A percentile compares a stretch with the other conserved stretches of the same genome.
These are phyloP conservation scores for Zaprionus bogoriensis DNA, from an alignment of 2,888 invertebrate species.

Conservation along the genomic window DNA sequence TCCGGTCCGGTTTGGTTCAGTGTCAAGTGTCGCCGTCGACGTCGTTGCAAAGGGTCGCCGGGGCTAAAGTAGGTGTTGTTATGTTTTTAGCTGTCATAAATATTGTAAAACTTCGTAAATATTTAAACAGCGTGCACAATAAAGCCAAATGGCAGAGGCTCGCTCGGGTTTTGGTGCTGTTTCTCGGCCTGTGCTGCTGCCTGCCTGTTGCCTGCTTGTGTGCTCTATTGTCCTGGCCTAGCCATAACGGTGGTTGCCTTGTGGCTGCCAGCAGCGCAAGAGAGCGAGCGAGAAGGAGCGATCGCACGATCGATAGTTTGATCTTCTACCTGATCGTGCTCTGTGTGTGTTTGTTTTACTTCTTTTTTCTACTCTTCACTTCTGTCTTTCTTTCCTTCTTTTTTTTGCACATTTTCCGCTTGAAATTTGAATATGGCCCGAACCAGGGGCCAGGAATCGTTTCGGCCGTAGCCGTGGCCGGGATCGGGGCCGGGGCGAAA, in stretches of 20 bases:
- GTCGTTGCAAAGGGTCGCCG: conserved; percentile 27
- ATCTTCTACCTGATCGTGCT: conserved; percentile 43
- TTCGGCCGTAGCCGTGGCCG: neutral
- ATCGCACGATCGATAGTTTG: neutral
- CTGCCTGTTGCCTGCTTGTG: conserved; percentile 6
- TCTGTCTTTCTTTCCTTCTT: conserved; percentile 5
- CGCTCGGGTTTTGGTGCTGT: conserved; percentile 22
- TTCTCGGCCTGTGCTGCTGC: neutral
- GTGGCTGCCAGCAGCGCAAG: conserved; percentile 15
- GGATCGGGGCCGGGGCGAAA: conserved; percentile 37
- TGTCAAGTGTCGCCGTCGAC: conserved; percentile 71
- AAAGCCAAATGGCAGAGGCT: conserved; percentile 73
- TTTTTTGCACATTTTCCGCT: conserved; percentile 17
- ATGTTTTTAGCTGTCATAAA: conserved; percentile 77
- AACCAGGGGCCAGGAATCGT: neutral
- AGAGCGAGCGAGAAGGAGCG: neutral
- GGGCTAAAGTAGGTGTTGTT: conserved; percentile 67
- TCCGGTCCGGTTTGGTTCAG: conserved; percentile 16
- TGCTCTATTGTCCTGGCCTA: conserved; percentile 43
- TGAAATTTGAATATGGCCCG: conserved; percentile 72
- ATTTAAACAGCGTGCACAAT: conserved; percentile 76
- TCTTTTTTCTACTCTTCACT: conserved; percentile 4
- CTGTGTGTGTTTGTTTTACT: conserved; percentile 31
- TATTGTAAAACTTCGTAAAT: conserved; percentile 77
- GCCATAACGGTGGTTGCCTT: conserved; percentile 53